Conservation (phyloP, 2,797 vertebrate genomes). For the Anabacerthia variegaticeps region DNA sequence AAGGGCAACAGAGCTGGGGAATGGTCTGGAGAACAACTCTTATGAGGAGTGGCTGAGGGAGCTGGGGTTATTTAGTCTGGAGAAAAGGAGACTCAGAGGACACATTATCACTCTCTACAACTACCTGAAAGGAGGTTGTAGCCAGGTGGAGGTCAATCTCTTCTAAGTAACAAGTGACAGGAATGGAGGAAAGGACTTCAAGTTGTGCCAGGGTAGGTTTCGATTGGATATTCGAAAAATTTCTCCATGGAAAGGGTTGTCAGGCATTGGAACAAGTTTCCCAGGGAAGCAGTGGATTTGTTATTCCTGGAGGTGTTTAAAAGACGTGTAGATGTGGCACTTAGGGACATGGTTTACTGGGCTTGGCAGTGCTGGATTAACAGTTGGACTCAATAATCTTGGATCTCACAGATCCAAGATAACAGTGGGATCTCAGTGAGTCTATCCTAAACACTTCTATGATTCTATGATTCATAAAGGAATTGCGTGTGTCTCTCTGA, state of each 20-base stretch:
- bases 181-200: background rate
- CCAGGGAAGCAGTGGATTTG: background rate
- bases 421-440: background rate
- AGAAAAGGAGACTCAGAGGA: background rate
- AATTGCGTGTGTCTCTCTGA: background rate
- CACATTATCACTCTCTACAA: rapidly evolving
- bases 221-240: background rate
- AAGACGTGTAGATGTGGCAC: background rate
- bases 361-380: background rate
- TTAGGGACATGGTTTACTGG: background rate
- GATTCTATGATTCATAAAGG: background rate
- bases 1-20: background rate
- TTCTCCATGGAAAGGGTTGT: background rate
- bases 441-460: background rate
- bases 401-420: background rate
- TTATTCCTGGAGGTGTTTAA: background rate
- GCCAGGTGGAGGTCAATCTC: rapidly evolving
- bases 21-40: background rate
- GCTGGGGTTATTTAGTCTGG: background rate
- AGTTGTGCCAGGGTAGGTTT: background rate
- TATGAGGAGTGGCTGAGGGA: background rate
- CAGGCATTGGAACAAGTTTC: background rate
- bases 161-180: background rate
- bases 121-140: background rate
- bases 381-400: background rate